Evolutionary conservation across 2,888 invertebrate species (phyloP).

Genomic region (Theodoxus fluviatilis): DNA sequence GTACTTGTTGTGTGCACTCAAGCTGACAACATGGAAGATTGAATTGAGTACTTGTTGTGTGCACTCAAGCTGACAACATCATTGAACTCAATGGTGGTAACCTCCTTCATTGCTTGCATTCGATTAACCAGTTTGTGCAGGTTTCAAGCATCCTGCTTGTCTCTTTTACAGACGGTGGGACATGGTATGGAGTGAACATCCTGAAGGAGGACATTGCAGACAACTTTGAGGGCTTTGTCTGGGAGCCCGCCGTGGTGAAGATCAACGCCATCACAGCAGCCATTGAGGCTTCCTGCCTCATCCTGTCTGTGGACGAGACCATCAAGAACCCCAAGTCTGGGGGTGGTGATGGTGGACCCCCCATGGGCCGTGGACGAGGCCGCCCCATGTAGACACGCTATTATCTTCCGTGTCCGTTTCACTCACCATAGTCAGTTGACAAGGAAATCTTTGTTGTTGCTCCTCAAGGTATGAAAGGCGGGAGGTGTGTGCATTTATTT

Average conservation of each 20-base stretch:
- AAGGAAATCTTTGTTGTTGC: no score
- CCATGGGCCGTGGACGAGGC: slow-evolving; percentile 49
- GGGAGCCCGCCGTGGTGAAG: slow-evolving; percentile 98
- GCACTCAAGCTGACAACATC: no score
- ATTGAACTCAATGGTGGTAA: no score
- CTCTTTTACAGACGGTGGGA: slow-evolving; percentile 71
- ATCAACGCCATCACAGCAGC: slow-evolving; percentile 96
- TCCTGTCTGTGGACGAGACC: slow-evolving; percentile 97
- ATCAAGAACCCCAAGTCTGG: slow-evolving; percentile 71
- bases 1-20: no score
- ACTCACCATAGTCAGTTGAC: no score
- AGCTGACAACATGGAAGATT: no score
- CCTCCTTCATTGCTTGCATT: background rate
- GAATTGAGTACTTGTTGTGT: no score
- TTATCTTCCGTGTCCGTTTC: no score
- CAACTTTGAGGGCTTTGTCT: slow-evolving; percentile 91
- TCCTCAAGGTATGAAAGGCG: no score
- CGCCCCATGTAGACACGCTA: slow-evolving; percentile 43
- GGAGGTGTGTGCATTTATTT: no score
- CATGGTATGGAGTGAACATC: slow-evolving; percentile 96
- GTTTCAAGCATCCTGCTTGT: background rate
- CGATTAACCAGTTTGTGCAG: background rate
- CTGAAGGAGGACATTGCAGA: slow-evolving; percentile 91
- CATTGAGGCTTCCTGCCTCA: slow-evolving; percentile 90
- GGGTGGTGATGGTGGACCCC: slow-evolving; percentile 38